Evolutionary conservation across 2,113 vertebrate genomes (phyloP), one percentile per base, ranked within the genome.

Genomic region (Pachypanchax playfairii): DNA sequence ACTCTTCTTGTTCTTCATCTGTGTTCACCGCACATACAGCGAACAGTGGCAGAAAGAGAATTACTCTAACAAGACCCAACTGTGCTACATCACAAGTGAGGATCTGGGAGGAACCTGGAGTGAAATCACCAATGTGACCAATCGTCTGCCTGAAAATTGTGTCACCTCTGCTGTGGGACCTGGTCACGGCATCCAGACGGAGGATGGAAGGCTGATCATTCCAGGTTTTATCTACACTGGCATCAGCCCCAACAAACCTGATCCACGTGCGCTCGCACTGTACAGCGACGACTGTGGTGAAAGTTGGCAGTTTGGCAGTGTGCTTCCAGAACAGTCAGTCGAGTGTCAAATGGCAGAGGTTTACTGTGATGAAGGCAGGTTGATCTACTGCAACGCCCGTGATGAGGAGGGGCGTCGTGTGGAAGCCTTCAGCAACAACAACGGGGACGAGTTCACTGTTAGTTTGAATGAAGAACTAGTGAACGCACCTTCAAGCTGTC

Each of bases 1-100:
- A 13, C 43, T 61, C 0, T 72, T 64, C 53, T 24, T 80, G 29
- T 64, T 71, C 31, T 67, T 75, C 35, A 75, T 71, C 21, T 59
- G 62, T 58, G 52, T 75, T 5, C 1, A 62, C 13, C 53, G 15
- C 5, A 6, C 0, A 1, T 1, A 5, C 18, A 0, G 21, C 18
- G 67, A 80, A 7, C 0, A 0, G 5, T 24, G 12, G 26, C 75
- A 78, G 35, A 33, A 18, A 12, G 39, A 5, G 1, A 5, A 24
- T 14, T 18, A 5, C 38, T 12, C 2, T 7, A 73, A 70, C 60
- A 52, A 51, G 35, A 3, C 65, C 12, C 39, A 50, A 35, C 65
- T 70, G 39, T 74, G 70, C 50, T 73, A 49, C 17, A 21, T 74
- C 5, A 70, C 14, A 1, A 61, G 6, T 1, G 5, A 3, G 0